A percentile compares a stretch with the other conserved stretches of the same genome.
phyloP scores from a whole-genome alignment of 2,888 invertebrate species.

The Meloe dianella region DNA sequence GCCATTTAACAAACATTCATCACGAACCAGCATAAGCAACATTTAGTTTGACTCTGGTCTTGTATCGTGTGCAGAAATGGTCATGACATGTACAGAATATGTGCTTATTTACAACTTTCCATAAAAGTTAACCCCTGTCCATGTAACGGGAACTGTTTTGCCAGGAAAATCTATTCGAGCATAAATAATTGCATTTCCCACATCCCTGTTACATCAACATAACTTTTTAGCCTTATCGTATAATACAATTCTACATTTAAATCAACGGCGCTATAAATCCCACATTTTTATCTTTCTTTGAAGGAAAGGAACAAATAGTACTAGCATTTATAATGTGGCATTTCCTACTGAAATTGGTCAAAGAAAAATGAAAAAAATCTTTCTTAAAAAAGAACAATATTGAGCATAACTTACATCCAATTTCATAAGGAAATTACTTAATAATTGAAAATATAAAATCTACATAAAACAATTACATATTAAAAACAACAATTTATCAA shows the following conservation, averaged over 20 bases:
- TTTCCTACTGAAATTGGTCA: constrained; percentile 1
- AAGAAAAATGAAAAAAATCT: neutral
- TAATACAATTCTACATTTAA: constrained; percentile 17
- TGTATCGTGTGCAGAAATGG: constrained; percentile 45
- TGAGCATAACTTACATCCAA: neutral
- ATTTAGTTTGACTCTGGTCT: constrained; percentile 37
- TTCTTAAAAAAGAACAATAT: too few relatives aligned
- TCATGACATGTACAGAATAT: constrained; percentile 50
- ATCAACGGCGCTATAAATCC: constrained; percentile 17
- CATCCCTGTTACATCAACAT: constrained; percentile 23
- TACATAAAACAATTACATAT: neutral
- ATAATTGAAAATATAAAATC: neutral
- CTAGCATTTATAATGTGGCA: neutral
- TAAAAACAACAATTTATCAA: neutral
- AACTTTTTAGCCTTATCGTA: constrained; percentile 17
- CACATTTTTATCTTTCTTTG: constrained; percentile 17
- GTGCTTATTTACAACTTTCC: constrained; percentile 48
- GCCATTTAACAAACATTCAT: constrained; percentile 50
- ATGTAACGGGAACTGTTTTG: constrained; percentile 26
- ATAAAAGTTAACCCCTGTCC: constrained; percentile 40
- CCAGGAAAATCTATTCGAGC: constrained; percentile 22
- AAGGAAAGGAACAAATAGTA: neutral
- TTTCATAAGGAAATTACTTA: neutral
- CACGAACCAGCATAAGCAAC: constrained; percentile 46
- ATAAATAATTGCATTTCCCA: constrained; percentile 26